Evolutionary conservation across 2,113 vertebrate genomes (phyloP).

Genomic region (Catagonus wagneri): DNA sequence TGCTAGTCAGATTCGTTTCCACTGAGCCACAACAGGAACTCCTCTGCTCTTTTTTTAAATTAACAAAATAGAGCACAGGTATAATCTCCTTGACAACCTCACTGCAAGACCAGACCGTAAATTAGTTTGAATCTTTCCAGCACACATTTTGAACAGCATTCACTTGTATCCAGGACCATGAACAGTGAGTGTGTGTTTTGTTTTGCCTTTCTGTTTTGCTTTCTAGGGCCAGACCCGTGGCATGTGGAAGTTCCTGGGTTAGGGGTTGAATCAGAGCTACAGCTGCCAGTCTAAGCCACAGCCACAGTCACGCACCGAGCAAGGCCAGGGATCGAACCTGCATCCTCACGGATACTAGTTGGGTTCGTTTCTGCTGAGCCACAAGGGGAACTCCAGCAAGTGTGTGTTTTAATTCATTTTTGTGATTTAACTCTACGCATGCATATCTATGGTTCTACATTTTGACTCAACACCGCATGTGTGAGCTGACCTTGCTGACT

Average conservation of each 20-base stretch:
- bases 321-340: too few relatives aligned
- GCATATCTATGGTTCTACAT: background rate
- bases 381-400: too few relatives aligned
- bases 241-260: too few relatives aligned
- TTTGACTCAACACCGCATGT: background rate
- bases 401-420: background rate
- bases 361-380: too few relatives aligned
- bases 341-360: too few relatives aligned
- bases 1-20: too few relatives aligned
- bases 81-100: background rate
- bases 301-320: too few relatives aligned
- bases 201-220: too few relatives aligned
- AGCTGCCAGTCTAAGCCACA: too few relatives aligned
- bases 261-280: too few relatives aligned
- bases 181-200: background rate
- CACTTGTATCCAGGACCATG: background rate
- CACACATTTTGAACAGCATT: background rate
- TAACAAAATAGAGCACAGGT: background rate
- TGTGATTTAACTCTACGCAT: background rate
- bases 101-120: background rate
- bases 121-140: slow-evolving; percentile 4
- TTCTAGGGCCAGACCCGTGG: too few relatives aligned
- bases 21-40: too few relatives aligned
- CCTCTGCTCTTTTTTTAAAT: background rate
- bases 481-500: background rate